Evolutionary conservation across 2,113 vertebrate genomes (phyloP), one percentile per base, ranked within the genome.

Genomic region (Carassius auratus): DNA sequence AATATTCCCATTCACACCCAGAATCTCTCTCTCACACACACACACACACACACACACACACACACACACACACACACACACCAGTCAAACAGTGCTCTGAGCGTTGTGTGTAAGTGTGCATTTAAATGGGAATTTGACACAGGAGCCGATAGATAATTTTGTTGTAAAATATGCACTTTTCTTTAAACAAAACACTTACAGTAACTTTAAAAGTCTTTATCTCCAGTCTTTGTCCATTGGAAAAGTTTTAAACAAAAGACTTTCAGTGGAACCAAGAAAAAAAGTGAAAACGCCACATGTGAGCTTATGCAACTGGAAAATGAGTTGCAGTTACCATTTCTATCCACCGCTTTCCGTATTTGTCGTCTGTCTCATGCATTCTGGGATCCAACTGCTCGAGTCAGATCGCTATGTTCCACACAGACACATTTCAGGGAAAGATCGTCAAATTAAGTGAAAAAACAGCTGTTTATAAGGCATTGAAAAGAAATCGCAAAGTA

Each of bases 131-230:
- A 91, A 92, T 94, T 90, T 90, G 88, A 94, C 92, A 84, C 84
- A 90, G 92, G 91, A 92, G 91, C 87, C 90, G 91, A 94, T 91
- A 92, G 92, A 93, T 93, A 93, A 92, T 91, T 92, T 93, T 92
- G 90, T 93, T 91, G 90, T 91, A 93, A 95, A 95, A 95, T 90
- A 95, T 93, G 93, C 93, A 94, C 93, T 94, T 95, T 93, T 92
- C 90, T 92, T 91, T 93, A 92, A 94, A 94, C 92, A 90, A 94
- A 95, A 93, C 94, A 93, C 94, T 94, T 93, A 94, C 93, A 95
- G 93, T 93, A 94, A 94, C 91, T 48, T 87, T 50, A 33, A 64
- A 86, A 92, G 92, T 93, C 90, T 94, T 92, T 91, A 93, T 94
- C 90, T 93, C 91, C 87, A 91, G 78, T 90, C 83, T 90, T 85